Percentiles rank a stretch among this genome's conserved stretches.
These are phyloP conservation scores for Cheilosia pagana DNA, from an alignment of 2,888 invertebrate species.

Conservation along the genomic window DNA sequence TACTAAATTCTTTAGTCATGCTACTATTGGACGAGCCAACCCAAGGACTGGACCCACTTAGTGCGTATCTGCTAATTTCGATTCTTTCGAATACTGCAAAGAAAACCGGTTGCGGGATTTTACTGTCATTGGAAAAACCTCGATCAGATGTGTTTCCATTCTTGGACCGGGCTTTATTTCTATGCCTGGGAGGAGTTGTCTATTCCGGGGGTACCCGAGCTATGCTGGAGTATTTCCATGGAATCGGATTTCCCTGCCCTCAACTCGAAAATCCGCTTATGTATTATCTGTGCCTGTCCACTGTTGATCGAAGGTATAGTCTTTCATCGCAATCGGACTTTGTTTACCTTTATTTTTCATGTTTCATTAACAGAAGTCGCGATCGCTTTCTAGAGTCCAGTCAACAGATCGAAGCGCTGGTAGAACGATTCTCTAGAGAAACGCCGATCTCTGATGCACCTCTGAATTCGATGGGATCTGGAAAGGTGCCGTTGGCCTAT, in stretches of 20 bases:
- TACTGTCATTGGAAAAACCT: constrained; percentile 96
- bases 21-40: constrained; percentile 96
- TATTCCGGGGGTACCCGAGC: constrained; percentile 96
- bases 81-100: constrained; percentile 95
- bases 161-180: constrained; percentile 94
- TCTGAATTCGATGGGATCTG: constrained; percentile 85
- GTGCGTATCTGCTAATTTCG: constrained; percentile 96
- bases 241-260: constrained; percentile 98
- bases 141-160: constrained; percentile 97
- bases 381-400: constrained; percentile 97
- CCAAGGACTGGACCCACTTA: constrained; percentile 96
- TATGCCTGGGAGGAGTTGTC: constrained; percentile 95
- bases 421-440: constrained; percentile 95
- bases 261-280: constrained; percentile 98
- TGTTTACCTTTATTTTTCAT: not conserved
- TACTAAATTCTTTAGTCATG: constrained; percentile 86
- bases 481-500: constrained; percentile 90
- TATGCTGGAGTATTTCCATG: constrained; percentile 97
- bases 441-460: constrained; percentile 88
- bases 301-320: constrained; percentile 85
- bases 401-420: constrained; percentile 95
- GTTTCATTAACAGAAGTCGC: constrained; percentile 86
- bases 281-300: constrained; percentile 91
- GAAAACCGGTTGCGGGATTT: constrained; percentile 94
- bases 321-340: not conserved